phyloP scores from a whole-genome alignment of 35 echinoderm and acorn worm genomes.

The Diadema setosum region DNA sequence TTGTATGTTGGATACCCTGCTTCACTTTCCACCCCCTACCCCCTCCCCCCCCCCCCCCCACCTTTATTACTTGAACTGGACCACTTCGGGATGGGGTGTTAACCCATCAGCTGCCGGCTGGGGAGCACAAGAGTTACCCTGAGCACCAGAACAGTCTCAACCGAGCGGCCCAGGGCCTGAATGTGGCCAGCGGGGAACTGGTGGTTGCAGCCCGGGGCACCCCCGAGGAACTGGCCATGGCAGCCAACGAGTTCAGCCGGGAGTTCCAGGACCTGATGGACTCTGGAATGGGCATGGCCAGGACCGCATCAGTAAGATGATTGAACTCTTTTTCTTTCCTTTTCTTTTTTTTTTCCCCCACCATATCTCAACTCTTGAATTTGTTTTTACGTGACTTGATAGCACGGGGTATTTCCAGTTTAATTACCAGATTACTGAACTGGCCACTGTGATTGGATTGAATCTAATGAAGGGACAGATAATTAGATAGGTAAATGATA shows the following conservation, averaged over 20 bases:
- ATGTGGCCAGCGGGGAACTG: constrained; percentile 66
- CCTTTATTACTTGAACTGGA: too few relatives aligned
- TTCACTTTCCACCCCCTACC: neutral
- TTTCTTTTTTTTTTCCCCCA: too few relatives aligned
- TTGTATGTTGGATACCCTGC: neutral
- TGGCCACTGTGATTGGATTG: too few relatives aligned
- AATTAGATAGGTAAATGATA: too few relatives aligned
- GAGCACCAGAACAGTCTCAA: constrained; percentile 87
- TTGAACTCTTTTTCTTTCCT: neutral
- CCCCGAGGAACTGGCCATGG: constrained; percentile 60
- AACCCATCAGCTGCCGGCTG: constrained; percentile 60
- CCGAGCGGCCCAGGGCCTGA: constrained; percentile 74
- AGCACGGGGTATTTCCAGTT: too few relatives aligned
- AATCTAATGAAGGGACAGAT: too few relatives aligned
- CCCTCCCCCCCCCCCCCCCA: neutral
- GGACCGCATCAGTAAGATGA: constrained; percentile 78
- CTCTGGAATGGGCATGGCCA: constrained; percentile 93
- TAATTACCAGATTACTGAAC: too few relatives aligned
- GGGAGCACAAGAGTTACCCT: constrained; percentile 62
- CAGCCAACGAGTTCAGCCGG: constrained; percentile 80
- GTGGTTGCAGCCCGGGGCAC: constrained; percentile 76
- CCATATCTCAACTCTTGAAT: too few relatives aligned
- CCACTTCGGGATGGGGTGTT: neutral
- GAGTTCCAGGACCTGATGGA: constrained; percentile 89
- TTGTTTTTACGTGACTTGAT: too few relatives aligned